These are phyloP conservation scores for Melanostoma mellinum DNA, from an alignment of 2,888 invertebrate species.

Conservation along the genomic window DNA sequence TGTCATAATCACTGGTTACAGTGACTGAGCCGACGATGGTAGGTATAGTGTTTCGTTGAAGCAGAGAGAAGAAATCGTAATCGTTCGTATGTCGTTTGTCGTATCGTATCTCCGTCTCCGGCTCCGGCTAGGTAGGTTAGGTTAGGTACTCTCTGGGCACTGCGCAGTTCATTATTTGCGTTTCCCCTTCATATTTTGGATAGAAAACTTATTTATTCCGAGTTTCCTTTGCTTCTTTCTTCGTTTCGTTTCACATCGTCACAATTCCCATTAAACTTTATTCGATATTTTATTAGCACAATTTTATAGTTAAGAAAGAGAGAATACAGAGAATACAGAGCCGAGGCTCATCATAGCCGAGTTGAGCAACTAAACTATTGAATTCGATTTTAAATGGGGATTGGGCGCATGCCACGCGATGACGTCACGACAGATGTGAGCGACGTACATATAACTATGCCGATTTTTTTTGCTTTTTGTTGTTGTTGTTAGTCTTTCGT, in stretches of 20 bases:
- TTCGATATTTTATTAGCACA: too few species aligned
- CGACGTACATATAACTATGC: background rate
- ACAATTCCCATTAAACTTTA: too few species aligned
- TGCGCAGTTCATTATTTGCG: background rate
- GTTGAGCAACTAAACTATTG: slow-evolving; percentile 14
- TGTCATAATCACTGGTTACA: slow-evolving; percentile 44
- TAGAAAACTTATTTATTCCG: background rate
- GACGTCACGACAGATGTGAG: slow-evolving; percentile 66
- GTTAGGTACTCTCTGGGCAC: slow-evolving; percentile 4
- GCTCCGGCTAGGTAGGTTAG: too few species aligned
- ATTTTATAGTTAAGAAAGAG: too few species aligned
- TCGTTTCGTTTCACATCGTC: background rate
- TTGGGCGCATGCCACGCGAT: slow-evolving; percentile 63
- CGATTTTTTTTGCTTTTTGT: slow-evolving; percentile 22
- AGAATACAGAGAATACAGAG: too few species aligned
- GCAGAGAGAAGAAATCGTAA: too few species aligned
- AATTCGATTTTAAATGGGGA: slow-evolving; percentile 52
- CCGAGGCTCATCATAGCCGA: too few species aligned
- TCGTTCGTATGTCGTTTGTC: too few species aligned
- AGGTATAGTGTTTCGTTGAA: too few species aligned
- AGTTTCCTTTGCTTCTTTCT: slow-evolving; percentile 7
- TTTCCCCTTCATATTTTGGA: background rate
- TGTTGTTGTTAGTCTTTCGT: slow-evolving; percentile 11
- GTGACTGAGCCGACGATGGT: too few species aligned
- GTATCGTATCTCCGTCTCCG: too few species aligned